A percentile compares a stretch with the other conserved stretches of the same genome.
Evolutionary conservation across 2,797 vertebrate species (phyloP).

Genomic region (Anguilla marmorata): DNA sequence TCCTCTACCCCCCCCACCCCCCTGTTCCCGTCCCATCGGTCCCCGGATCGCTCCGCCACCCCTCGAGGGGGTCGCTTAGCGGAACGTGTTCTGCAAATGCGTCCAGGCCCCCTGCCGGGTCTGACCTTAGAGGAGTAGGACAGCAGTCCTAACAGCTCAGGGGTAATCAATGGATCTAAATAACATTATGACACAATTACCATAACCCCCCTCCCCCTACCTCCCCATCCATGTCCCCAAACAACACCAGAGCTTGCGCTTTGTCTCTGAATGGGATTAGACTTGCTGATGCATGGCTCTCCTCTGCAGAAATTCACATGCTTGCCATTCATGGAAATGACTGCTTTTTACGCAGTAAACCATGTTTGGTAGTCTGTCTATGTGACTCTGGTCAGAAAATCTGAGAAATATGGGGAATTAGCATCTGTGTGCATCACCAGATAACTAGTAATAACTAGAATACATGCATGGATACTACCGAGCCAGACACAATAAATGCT

Average conservation of each 20-base stretch:
- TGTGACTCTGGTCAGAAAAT: not conserved
- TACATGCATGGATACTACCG: no score
- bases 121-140: conserved; percentile 65
- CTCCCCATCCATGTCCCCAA: not conserved
- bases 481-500: not conserved
- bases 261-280: not conserved
- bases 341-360: not conserved
- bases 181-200: conserved; percentile 72
- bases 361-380: not conserved
- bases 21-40: not conserved
- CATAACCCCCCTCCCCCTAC: conserved; percentile 53
- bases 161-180: conserved; percentile 69
- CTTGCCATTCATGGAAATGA: not conserved
- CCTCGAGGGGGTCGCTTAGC: conserved; percentile 51
- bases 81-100: conserved; percentile 65
- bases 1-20: not conserved
- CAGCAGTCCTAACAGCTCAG: conserved; percentile 40
- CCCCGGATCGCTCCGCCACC: conserved; percentile 29
- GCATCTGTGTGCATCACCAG: not conserved
- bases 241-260: not conserved
- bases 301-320: conserved; percentile 1
- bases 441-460: not conserved
- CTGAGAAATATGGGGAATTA: not conserved
- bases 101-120: conserved; percentile 56
- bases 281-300: not conserved